Evolutionary conservation across 37 sponge, comb jelly and placozoan species (phyloP), one percentile per base, ranked within the genome.

Genomic region (Tethya wilhelma): DNA sequence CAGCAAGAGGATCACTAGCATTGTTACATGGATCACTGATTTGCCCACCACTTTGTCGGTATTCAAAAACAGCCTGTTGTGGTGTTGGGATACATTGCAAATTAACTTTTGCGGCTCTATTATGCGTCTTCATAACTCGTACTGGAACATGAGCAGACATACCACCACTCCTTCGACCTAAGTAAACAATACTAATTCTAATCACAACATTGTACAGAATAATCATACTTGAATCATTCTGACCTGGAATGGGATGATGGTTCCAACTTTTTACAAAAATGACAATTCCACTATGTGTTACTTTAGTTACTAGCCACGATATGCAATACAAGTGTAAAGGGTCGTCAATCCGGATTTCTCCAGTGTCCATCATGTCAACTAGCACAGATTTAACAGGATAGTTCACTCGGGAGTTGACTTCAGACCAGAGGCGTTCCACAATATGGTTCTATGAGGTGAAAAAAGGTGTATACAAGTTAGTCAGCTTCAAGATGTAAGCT

Each of bases 371-470:
- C 78, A 86, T 71, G 2, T 60, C 39, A 8, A 75, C 38, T 62
- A 85, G 67, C 22, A 32, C 41, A 31, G 43, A 23, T 49, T 90
- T 90, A 40, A 90, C 56, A 29, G 91, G 91, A 23, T 86, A 85
- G 66, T 80, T 86, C 12, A 91, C 87, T 37, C 91, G 9, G 14
- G 41, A 23, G 40, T 91, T 90, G 25, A 84, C 70, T 45, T 90
- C 90, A 26, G 58, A 67, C 90, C 90, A 90, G n/a, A 78, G 40
- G 11, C 73, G 55, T 64, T 85, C 77, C 45, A 80, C 62, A 30
- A 28, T 67, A 44, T 80, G 86, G 49, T 85, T 77, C 81, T 85
- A 55, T 29, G 64, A n/a, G n/a, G n/a, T n/a, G n/a, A n/a, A n/a
- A n/a, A n/a, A n/a, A n/a, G n/a, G n/a, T n/a, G 45, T 38, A 39